A percentile compares a stretch with the other conserved stretches of the same genome.
phyloP scores from a whole-genome alignment of 35 echinoderm and acorn worm species.

The Stichopus chloronotus region DNA sequence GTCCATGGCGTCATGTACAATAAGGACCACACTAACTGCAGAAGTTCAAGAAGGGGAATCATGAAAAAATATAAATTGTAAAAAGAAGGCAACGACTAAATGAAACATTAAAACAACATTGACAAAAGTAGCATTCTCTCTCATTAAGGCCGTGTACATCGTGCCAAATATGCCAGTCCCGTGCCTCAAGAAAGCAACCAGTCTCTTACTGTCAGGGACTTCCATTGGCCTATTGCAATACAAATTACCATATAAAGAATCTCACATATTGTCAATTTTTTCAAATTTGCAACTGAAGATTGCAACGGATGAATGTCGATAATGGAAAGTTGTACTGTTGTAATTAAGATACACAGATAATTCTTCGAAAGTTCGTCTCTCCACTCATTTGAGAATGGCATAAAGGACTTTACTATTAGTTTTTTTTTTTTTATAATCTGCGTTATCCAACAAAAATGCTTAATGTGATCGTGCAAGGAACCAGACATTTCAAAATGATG shows the following conservation, averaged over 20 bases:
- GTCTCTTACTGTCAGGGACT: background rate
- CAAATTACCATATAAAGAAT: background rate
- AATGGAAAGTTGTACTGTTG: background rate
- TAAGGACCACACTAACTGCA: background rate
- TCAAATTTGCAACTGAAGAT: background rate
- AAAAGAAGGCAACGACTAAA: background rate
- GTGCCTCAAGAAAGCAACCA: background rate
- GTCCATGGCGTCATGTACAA: background rate
- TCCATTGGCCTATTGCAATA: background rate
- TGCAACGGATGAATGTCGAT: background rate
- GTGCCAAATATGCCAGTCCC: background rate
- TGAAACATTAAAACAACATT: background rate
- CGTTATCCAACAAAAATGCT: too few relatives aligned
- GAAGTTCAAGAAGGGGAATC: background rate
- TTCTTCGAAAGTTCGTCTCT: too few relatives aligned
- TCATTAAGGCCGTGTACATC: background rate
- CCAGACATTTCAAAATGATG: too few relatives aligned
- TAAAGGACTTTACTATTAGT: too few relatives aligned
- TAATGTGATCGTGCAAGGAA: too few relatives aligned
- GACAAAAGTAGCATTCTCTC: background rate
- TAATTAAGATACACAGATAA: background rate
- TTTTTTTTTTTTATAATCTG: too few relatives aligned
- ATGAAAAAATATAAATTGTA: background rate
- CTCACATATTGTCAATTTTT: background rate
- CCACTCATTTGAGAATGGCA: too few relatives aligned